A percentile compares a stretch with the other conserved stretches of the same genome.
Evolutionary conservation across 2,797 vertebrate species (phyloP).

Genomic region (Simalia tracyae): DNA sequence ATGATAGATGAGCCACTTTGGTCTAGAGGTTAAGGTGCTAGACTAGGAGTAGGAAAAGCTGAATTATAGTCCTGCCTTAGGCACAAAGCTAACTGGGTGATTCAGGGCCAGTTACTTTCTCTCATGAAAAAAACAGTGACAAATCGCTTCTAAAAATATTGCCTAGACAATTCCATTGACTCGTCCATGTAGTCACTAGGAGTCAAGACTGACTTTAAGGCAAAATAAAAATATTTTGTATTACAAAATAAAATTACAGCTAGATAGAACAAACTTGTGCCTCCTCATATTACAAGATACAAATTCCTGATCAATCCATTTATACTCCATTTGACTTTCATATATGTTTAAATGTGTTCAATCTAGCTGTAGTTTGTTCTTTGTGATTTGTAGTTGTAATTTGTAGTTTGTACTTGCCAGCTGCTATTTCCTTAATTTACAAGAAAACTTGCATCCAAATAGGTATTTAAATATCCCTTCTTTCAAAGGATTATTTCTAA

Average conservation of each 20-base stretch:
- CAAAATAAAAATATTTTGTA: background rate
- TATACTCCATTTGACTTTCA: background rate
- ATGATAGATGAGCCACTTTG: background rate
- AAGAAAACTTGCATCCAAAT: background rate
- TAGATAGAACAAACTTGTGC: background rate
- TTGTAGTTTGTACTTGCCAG: background rate
- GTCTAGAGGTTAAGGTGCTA: background rate
- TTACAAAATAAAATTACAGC: background rate
- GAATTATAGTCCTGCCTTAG: background rate
- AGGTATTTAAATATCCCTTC: background rate
- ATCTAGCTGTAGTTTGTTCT: background rate
- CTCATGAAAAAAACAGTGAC: background rate
- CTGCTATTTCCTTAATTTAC: background rate
- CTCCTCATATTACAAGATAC: background rate
- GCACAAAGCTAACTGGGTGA: background rate
- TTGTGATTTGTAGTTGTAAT: background rate
- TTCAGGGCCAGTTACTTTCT: background rate
- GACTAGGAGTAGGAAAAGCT: background rate
- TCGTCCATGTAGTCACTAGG: background rate
- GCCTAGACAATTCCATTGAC: background rate
- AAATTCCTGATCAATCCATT: background rate
- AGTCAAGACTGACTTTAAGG: background rate
- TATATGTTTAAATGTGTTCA: background rate
- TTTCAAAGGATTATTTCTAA: background rate
- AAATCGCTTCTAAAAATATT: background rate